phyloP scores from a whole-genome alignment of 2,113 vertebrate genomes.

The Paedocypris sp. region DNA sequence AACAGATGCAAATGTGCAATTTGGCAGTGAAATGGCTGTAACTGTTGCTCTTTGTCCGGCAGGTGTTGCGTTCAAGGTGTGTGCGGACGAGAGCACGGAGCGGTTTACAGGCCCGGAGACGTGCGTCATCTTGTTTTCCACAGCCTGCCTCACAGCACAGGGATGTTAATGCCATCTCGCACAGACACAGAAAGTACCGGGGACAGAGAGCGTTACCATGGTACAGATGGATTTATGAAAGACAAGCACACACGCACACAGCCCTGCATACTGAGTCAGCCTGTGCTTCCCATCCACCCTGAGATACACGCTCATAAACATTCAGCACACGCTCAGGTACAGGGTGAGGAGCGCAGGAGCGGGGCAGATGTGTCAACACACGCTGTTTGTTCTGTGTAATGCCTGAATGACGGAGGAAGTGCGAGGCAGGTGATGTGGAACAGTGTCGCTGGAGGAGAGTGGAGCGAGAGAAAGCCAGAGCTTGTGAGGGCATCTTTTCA shows the following conservation, averaged over 20 bases:
- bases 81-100: slow-evolving; percentile 23
- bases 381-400: slow-evolving; percentile 35
- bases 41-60: slow-evolving; percentile 27
- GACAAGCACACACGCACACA: slow-evolving; percentile 18
- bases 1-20: slow-evolving; percentile 34
- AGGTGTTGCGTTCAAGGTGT: slow-evolving; percentile 18
- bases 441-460: no score
- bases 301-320: slow-evolving; percentile 23
- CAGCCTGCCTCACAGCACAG: slow-evolving; percentile 21
- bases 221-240: slow-evolving; percentile 34
- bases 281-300: slow-evolving; percentile 6
- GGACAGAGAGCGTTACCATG: slow-evolving; percentile 27
- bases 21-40: slow-evolving; percentile 38
- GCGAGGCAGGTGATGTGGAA: slow-evolving; percentile 30
- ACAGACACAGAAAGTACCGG: background rate
- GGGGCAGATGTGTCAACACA: slow-evolving; percentile 40
- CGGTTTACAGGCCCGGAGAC: slow-evolving; percentile 12
- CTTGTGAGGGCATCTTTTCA: no score
- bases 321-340: slow-evolving; percentile 15
- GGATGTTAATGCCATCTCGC: slow-evolving; percentile 15
- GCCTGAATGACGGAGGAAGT: slow-evolving; percentile 23
- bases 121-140: slow-evolving; percentile 26
- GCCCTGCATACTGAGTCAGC: background rate
- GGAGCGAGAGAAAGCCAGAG: no score
- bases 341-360: slow-evolving; percentile 16